Evolutionary conservation across 2,113 vertebrate species (phyloP), one percentile per base, ranked within the genome.

Genomic region (Petroica traversi): DNA sequence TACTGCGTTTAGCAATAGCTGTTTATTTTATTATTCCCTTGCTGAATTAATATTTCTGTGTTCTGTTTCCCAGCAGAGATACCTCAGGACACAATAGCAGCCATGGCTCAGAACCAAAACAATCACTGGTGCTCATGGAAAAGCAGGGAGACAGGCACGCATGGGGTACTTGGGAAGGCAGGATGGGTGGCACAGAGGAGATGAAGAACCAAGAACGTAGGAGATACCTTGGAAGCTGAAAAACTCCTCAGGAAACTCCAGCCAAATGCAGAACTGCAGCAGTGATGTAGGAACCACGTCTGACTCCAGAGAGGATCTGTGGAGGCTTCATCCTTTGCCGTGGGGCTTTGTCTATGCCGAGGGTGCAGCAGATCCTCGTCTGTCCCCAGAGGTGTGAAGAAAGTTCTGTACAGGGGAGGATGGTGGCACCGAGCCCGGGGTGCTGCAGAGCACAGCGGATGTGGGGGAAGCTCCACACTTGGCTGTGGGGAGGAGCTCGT

Each of bases 121-220:
- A 23, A 6, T 20, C 0, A 3, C 31, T 48, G 80, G 12, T 29
- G 63, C 63, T 54, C 12, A 25, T 26, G 61, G 61, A 48, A 58
- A 38, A 66, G 71, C 67, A 48, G 3, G n/a, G 33, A 38, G 66
- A 36, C 38, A 58, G 34, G 43, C 43, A 68, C 6, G 0, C 0
- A 0, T 24, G 4, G 5, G 55, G 3, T 36, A 29, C 19, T 23
- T 29, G 28, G 48, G 55, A 43, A 81, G 55, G 46, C 43, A 28
- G 51, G 64, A 45, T 33, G 59, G 31, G 48, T n/a, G 41, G 23
- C 67, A 49, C 10, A n/a, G 34, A 59, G 38, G 26, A 51, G 31
- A 33, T 6, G 26, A 64, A 28, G 57, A 33, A 58, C 17, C 0
- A 0, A 28, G 45, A n/a, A 38, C 0, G 0, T 5, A 43, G n/a